Evolutionary conservation across 2,797 vertebrate species (phyloP).

Genomic region (Leuciscus waleckii): DNA sequence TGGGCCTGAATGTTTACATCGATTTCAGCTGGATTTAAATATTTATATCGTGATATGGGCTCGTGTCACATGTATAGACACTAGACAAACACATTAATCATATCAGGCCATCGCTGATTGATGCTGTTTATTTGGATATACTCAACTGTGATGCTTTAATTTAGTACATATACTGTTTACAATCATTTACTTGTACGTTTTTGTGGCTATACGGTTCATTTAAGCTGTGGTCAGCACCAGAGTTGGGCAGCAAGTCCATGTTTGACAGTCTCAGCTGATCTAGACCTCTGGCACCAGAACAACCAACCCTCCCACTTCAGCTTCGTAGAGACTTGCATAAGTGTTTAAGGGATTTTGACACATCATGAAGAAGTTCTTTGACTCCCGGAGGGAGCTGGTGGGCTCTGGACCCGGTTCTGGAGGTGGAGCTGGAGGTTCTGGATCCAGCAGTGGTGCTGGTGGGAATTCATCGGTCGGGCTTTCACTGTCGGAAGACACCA

Average conservation of each 20-base stretch:
- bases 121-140: neutral
- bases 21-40: neutral
- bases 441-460: conserved; percentile 82
- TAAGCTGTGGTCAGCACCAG: conserved; percentile 5
- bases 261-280: conserved; percentile 24
- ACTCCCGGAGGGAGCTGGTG: conserved; percentile 93
- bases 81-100: conserved; percentile 5
- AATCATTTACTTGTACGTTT: neutral
- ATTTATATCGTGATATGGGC: conserved; percentile 3
- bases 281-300: conserved; percentile 30
- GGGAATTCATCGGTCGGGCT: conserved; percentile 90
- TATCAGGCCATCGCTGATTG: conserved; percentile 8
- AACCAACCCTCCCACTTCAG: neutral
- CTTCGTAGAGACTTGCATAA: neutral
- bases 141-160: neutral
- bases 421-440: conserved; percentile 79
- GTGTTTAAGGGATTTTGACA: neutral
- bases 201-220: neutral
- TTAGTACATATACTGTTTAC: neutral
- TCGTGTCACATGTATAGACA: neutral
- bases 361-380: conserved; percentile 99
- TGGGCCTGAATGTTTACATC: conserved; percentile 3
- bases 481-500: conserved; percentile 93
- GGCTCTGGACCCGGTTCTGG: conserved; percentile 92
- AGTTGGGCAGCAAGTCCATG: neutral